Percentiles rank a stretch among this genome's conserved stretches.
phyloP scores from a whole-genome alignment of 2,797 vertebrate genomes.

The Melanotaenia boesemani region DNA sequence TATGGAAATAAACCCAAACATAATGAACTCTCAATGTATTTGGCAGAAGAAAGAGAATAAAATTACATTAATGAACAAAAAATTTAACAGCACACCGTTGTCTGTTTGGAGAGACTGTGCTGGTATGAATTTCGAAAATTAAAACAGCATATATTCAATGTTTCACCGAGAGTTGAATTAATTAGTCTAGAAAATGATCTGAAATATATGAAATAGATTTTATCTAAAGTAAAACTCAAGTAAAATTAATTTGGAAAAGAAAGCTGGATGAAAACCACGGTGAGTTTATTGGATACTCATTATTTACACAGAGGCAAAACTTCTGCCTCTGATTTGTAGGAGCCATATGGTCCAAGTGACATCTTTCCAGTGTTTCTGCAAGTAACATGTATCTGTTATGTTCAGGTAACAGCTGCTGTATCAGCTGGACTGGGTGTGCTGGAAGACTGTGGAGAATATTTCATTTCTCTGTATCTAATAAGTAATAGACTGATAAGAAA shows the following conservation, averaged over 20 bases:
- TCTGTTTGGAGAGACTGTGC: constrained; percentile 7
- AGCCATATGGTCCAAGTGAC: constrained; percentile 60
- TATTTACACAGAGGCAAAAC: constrained; percentile 23
- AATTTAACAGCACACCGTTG: constrained; percentile 21
- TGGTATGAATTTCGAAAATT: constrained; percentile 29
- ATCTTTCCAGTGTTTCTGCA: constrained; percentile 48
- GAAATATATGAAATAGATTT: constrained; percentile 33
- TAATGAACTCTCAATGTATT: constrained; percentile 11
- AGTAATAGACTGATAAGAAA: constrained; percentile 37
- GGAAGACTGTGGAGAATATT: constrained; percentile 43
- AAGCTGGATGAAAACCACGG: constrained; percentile 6
- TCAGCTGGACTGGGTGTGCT: constrained; percentile 59
- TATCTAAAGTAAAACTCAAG: constrained; percentile 37
- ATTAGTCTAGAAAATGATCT: constrained; percentile 20
- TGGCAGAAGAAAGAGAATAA: constrained; percentile 4
- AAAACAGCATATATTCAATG: constrained; percentile 34
- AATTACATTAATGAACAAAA: constrained; percentile 27
- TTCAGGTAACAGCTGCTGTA: constrained; percentile 65
- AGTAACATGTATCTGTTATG: constrained; percentile 52
- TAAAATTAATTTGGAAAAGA: constrained; percentile 33
- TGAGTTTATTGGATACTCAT: constrained; percentile 9
- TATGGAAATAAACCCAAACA: constrained; percentile 12
- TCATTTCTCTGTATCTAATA: constrained; percentile 54
- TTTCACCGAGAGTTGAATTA: constrained; percentile 27
- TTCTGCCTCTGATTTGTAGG: constrained; percentile 46